These are phyloP conservation scores for Sericinus montela DNA, from an alignment of 2,888 invertebrate species.

Conservation along the genomic window DNA sequence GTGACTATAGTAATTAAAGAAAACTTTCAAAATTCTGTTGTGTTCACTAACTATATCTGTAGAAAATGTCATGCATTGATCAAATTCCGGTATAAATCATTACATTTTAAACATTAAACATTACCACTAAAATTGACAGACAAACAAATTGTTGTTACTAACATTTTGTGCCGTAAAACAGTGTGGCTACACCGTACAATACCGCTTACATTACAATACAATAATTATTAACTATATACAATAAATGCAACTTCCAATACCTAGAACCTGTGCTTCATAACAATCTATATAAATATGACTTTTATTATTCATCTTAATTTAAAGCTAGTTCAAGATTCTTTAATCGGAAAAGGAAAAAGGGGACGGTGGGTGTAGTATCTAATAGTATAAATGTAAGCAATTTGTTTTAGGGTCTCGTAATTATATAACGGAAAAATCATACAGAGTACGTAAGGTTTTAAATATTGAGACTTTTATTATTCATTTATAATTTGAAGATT, in stretches of 20 bases:
- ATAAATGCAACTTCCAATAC: slow-evolving; percentile 74
- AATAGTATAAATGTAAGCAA: slow-evolving; percentile 64
- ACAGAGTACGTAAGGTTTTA: slow-evolving; percentile 42
- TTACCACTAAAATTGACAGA: slow-evolving; percentile 75
- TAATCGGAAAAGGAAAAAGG: slow-evolving; percentile 72
- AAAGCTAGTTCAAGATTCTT: slow-evolving; percentile 68
- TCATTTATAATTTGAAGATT: too few species aligned
- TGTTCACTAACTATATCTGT: slow-evolving; percentile 23
- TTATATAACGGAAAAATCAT: slow-evolving; percentile 19
- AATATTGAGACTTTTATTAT: neutral
- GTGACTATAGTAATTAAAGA: too few species aligned
- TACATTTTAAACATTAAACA: slow-evolving; percentile 45
- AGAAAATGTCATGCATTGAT: slow-evolving; percentile 29
- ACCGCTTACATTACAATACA: slow-evolving; percentile 61
- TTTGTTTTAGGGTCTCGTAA: slow-evolving; percentile 17
- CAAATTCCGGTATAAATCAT: slow-evolving; percentile 56
- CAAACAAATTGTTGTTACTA: slow-evolving; percentile 68
- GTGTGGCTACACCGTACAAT: slow-evolving; percentile 72
- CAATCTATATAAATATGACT: slow-evolving; percentile 77
- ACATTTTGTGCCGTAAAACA: slow-evolving; percentile 78
- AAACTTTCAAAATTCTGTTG: too few species aligned
- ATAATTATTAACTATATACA: slow-evolving; percentile 71
- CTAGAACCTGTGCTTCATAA: slow-evolving; percentile 78
- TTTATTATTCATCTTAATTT: slow-evolving; percentile 51
- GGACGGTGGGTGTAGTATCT: slow-evolving; percentile 73